Evolutionary conservation across 2,888 invertebrate species (phyloP).

Genomic region (Chloroclystis v-ata): DNA sequence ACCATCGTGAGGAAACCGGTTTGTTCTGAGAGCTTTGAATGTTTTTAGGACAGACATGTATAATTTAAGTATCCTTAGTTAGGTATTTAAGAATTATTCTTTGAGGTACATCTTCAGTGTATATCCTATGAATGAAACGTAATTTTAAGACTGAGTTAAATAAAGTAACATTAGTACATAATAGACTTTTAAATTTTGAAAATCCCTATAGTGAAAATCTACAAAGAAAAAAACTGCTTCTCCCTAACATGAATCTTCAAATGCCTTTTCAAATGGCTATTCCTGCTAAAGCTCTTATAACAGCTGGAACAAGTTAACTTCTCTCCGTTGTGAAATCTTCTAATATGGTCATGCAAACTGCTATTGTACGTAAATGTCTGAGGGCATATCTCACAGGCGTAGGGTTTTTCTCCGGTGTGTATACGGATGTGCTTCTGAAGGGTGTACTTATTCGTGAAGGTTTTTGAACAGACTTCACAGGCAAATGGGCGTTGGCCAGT

Average conservation of each 20-base stretch:
- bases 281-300: not conserved
- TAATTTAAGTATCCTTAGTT: no score
- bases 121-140: no score
- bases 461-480: not conserved
- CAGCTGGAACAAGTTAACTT: not conserved
- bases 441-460: not conserved
- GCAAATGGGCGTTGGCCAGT: not conserved
- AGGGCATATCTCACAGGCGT: not conserved
- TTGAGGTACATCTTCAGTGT: no score
- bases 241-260: not conserved
- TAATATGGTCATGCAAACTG: not conserved
- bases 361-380: not conserved
- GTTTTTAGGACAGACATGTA: no score
- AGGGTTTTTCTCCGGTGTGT: not conserved
- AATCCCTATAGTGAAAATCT: no score
- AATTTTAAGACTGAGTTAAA: no score
- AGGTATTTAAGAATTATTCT: no score
- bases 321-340: not conserved
- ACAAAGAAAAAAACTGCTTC: not conserved
- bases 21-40: no score
- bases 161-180: no score
- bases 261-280: not conserved
- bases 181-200: no score
- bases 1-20: no score
- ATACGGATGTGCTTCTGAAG: not conserved